phyloP scores from a whole-genome alignment of 2,888 invertebrate genomes.

The Andrena camellia region DNA sequence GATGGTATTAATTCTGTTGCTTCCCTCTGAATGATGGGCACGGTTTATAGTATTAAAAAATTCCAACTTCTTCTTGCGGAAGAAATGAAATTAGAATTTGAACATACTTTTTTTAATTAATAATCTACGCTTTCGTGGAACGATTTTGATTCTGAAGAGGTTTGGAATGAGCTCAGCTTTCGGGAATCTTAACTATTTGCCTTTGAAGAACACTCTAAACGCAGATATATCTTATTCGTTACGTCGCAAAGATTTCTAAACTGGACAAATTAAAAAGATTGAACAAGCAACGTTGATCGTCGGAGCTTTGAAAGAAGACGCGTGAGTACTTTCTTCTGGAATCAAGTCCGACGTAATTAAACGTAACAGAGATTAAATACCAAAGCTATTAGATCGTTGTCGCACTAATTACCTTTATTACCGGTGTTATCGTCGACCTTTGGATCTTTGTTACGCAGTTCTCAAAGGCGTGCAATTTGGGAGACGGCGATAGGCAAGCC shows the following conservation, averaged over 20 bases:
- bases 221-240: too few relatives aligned
- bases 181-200: too few relatives aligned
- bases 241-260: too few relatives aligned
- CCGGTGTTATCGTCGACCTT: neutral
- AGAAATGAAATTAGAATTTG: neutral
- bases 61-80: neutral
- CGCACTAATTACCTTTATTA: neutral
- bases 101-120: too few relatives aligned
- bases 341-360: slow-evolving; percentile 3
- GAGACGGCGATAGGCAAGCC: neutral
- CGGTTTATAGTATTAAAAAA: neutral
- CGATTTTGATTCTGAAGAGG: too few relatives aligned
- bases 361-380: neutral
- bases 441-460: slow-evolving; percentile 19
- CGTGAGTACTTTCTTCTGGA: neutral
- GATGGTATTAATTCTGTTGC: neutral
- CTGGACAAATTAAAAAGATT: neutral
- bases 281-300: too few relatives aligned
- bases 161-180: too few relatives aligned
- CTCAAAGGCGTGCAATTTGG: slow-evolving; percentile 32
- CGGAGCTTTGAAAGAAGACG: neutral
- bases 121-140: too few relatives aligned
- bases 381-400: neutral
- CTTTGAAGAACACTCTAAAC: too few relatives aligned
- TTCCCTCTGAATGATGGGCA: neutral